phyloP scores from a whole-genome alignment of 2,797 vertebrate genomes.

The Siniperca scherzeri region DNA sequence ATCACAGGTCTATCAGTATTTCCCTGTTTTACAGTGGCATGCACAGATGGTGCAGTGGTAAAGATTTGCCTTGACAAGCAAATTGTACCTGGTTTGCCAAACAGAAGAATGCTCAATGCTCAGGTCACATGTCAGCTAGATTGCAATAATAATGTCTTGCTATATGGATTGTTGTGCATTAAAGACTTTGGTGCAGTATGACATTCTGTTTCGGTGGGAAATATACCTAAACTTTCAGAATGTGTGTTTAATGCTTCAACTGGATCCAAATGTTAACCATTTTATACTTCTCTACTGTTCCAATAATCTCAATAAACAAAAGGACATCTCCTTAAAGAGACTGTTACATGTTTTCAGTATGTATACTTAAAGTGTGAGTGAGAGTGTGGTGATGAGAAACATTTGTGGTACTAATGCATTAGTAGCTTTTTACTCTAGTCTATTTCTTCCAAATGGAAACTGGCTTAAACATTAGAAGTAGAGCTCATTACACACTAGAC shows the following conservation, averaged over 20 bases:
- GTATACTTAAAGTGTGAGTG: neutral
- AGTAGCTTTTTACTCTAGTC: neutral
- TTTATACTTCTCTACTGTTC: neutral
- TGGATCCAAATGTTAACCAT: neutral
- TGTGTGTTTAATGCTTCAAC: neutral
- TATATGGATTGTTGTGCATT: neutral
- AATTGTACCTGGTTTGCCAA: neutral
- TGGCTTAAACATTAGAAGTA: neutral
- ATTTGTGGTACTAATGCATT: neutral
- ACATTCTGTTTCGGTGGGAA: neutral
- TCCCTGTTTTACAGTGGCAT: neutral
- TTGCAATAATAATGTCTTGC: neutral
- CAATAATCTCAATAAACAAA: slow-evolving; percentile 14
- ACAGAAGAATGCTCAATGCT: neutral
- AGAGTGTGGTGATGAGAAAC: neutral
- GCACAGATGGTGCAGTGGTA: neutral
- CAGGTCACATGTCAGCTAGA: neutral
- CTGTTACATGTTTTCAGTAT: neutral
- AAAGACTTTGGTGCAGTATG: neutral
- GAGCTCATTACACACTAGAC: neutral
- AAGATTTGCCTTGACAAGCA: no score
- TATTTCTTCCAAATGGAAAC: neutral
- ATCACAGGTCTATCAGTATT: neutral
- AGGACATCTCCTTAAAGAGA: neutral
- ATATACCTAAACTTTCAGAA: neutral